Evolutionary conservation across 2,888 invertebrate genomes (phyloP).

Genomic region (Melinaea menophilus): DNA sequence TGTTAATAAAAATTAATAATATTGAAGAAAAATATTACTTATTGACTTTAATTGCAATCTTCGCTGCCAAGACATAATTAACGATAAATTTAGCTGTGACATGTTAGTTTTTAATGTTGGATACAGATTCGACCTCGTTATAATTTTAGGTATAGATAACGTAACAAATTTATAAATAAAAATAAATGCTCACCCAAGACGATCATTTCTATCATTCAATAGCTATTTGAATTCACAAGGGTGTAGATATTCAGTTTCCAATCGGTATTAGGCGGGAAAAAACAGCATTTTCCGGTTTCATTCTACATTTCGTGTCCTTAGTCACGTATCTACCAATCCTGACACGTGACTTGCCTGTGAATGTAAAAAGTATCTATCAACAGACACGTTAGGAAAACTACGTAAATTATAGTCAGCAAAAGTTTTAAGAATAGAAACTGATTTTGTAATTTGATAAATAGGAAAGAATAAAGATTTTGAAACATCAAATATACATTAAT

Average conservation of each 20-base stretch:
- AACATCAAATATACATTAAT: no score
- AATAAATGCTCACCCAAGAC: conserved; percentile 25
- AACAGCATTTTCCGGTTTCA: conserved; percentile 33
- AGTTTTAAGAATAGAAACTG: conserved; percentile 12
- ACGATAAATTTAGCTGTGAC: no score
- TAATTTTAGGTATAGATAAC: no score
- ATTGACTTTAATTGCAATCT: no score
- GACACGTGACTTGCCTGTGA: conserved; percentile 39
- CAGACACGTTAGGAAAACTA: conserved; percentile 42
- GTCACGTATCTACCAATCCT: conserved; percentile 43
- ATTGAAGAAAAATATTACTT: no score
- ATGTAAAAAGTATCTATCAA: conserved; percentile 46
- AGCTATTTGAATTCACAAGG: conserved; percentile 33
- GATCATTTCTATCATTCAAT: conserved; percentile 26
- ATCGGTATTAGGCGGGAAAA: conserved; percentile 32
- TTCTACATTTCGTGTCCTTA: conserved; percentile 34
- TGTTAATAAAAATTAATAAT: no score
- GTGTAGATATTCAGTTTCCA: conserved; percentile 31
- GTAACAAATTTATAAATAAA: neutral
- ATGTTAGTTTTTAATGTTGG: no score
- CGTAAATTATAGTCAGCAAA: conserved; percentile 30
- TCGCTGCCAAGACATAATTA: no score
- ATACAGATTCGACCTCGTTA: no score
- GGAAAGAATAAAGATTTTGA: neutral
- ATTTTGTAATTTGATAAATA: conserved; percentile 13